Base-by-base conservation (phyloP, 1,140 invertebrate genomes). In the Caenorhabditis inopinata region DNA sequence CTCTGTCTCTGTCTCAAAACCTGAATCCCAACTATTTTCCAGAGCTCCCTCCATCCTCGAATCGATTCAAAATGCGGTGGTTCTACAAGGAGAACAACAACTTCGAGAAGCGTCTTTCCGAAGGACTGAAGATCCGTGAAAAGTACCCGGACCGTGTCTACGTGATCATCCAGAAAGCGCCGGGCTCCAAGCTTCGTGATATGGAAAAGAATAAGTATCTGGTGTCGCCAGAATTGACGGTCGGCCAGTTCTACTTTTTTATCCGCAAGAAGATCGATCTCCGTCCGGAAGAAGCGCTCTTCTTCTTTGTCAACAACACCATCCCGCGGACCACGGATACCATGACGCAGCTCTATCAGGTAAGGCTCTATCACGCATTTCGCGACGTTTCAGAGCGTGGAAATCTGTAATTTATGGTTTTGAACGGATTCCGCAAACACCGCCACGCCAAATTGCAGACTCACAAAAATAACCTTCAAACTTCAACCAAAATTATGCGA, bases 271-370 rank as follows among this genome's bases (percentile, higher is more conserved):
- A 76, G 16, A 89, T 91, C 82, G 90, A 91, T 89, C 92, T 99
- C 83, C 92, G 96, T 86, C 95, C 97, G 1, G 97, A 99, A 90
- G 97, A 99, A 91, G 96, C 97, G 68, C 91, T 99, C 3, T 99
- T 99, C 90, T 99, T 99, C 92, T 99, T 99, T 90, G 96, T 99
- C 48, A 99, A 99, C 91, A 99, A 99, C 90, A 95, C 96, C 82
- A 98, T 99, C 92, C 97, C 97, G 80, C 96, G 96, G 62, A 98
- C 96, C 84, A 97, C 95, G 87, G 95, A 96, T 84, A 98, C 97
- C 21, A 98, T 99, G 96, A 96, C 96, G 76, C 94, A 95, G 62
- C 92, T 99, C n/a, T 99, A 99, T 90, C 96, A 98, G 92, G 94
- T 95, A 58, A 48, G 2, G 14, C 12, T 18, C 5, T 32, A 11